Evolutionary conservation across 2,113 vertebrate species (phyloP).

Genomic region (Clupea harengus): DNA sequence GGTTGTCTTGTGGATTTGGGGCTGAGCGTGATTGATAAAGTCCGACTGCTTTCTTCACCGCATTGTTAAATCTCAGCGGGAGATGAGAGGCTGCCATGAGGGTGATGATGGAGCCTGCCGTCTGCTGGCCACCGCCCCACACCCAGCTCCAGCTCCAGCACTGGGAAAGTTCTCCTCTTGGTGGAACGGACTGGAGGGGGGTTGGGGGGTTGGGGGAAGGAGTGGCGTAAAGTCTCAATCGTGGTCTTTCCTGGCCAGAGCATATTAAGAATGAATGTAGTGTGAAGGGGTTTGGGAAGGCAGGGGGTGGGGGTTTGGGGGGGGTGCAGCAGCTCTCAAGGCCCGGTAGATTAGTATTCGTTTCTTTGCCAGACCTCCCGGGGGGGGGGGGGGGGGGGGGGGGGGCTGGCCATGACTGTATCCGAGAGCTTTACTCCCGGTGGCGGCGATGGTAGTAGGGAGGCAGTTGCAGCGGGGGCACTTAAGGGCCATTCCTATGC

Average conservation of each 20-base stretch:
- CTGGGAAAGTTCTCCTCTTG: background rate
- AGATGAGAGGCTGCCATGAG: background rate
- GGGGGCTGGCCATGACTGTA: background rate
- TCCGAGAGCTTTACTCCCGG: background rate
- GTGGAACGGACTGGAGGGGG: background rate
- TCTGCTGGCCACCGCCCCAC: slow-evolving; percentile 2
- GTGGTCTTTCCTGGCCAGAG: background rate
- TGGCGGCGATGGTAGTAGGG: background rate
- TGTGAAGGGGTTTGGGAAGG: background rate
- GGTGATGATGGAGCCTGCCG: background rate
- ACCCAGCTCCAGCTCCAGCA: background rate
- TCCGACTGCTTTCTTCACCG: background rate
- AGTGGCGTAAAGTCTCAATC: background rate
- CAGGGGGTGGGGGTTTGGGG: background rate
- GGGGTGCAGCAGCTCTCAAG: background rate
- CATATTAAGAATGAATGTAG: background rate
- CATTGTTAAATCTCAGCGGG: slow-evolving; percentile 8
- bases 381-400: background rate
- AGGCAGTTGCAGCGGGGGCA: slow-evolving; percentile 26
- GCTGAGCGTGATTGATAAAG: slow-evolving; percentile 19
- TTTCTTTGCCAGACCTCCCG: slow-evolving; percentile 28
- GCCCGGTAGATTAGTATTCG: background rate
- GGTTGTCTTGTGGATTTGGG: background rate
- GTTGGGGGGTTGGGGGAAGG: background rate
- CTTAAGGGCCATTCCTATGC: slow-evolving; percentile 41